Conservation (phyloP, 2,797 vertebrate species). For the Hirundo rustica region DNA sequence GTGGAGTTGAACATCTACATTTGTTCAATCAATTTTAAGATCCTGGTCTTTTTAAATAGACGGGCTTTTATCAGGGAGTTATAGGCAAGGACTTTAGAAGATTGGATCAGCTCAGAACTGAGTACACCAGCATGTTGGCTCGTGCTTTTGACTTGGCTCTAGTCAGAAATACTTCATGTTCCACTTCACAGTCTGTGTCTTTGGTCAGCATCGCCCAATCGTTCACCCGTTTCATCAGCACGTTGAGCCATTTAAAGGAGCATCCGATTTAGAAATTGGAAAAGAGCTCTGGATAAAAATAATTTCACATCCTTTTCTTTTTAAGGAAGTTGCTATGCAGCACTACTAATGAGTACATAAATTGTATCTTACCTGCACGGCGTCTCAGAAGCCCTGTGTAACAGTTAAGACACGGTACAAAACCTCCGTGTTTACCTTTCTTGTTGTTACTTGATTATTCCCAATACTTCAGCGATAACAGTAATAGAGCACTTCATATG, state of each 20-base stretch:
- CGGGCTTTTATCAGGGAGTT: not conserved
- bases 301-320: not conserved
- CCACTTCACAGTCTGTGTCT: not conserved
- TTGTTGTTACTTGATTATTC: conserved; percentile 42
- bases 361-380: not conserved
- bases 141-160: not conserved
- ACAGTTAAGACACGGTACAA: not conserved
- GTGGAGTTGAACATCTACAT: not conserved
- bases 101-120: not conserved
- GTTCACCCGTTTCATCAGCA: not conserved
- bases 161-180: not conserved
- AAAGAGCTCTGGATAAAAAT: not conserved
- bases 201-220: conserved; percentile 14
- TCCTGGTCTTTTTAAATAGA: not conserved
- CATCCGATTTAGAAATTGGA: not conserved
- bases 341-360: not conserved
- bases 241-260: not conserved
- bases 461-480: conserved; percentile 47
- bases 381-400: not conserved
- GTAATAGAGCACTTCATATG: conserved; percentile 41
- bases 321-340: not conserved
- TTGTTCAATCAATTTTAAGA: not conserved
- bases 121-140: not conserved
- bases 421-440: conserved; percentile 32
- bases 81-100: not conserved